A percentile compares a stretch with the other conserved stretches of the same genome.
Conservation (phyloP, 2,113 vertebrate species). For the Cardinalis cardinalis region DNA sequence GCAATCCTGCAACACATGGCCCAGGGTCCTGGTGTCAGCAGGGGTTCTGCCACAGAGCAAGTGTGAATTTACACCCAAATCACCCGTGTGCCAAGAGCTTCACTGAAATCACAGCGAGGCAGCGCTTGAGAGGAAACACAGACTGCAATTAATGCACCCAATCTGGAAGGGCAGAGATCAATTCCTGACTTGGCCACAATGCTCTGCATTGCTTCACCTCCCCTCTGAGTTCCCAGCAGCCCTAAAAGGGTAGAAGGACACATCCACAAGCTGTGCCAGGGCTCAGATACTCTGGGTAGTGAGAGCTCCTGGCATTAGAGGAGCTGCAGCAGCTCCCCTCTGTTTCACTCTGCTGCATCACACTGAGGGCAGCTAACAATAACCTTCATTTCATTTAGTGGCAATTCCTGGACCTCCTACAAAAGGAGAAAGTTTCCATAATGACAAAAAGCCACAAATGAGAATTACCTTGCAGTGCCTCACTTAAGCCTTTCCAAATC, state of each 20-base stretch:
- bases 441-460: not conserved
- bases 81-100: not conserved
- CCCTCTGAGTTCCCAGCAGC: not conserved
- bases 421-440: not conserved
- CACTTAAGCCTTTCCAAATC: not conserved
- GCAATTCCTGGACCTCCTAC: not conserved
- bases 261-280: not conserved
- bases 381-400: not conserved
- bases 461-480: not conserved
- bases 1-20: not conserved
- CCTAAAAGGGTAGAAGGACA: not conserved
- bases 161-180: not conserved
- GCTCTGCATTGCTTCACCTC: not conserved
- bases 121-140: not conserved
- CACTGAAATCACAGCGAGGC: not conserved
- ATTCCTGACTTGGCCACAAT: not conserved
- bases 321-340: not conserved
- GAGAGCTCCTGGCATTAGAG: not conserved
- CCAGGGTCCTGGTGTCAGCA: not conserved
- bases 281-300: not conserved
- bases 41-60: not conserved
- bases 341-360: not conserved
- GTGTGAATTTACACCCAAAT: not conserved
- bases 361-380: not conserved
- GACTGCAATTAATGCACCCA: not conserved